Evolutionary conservation across 2,797 vertebrate genomes (phyloP).

Genomic region (Columba guinea): DNA sequence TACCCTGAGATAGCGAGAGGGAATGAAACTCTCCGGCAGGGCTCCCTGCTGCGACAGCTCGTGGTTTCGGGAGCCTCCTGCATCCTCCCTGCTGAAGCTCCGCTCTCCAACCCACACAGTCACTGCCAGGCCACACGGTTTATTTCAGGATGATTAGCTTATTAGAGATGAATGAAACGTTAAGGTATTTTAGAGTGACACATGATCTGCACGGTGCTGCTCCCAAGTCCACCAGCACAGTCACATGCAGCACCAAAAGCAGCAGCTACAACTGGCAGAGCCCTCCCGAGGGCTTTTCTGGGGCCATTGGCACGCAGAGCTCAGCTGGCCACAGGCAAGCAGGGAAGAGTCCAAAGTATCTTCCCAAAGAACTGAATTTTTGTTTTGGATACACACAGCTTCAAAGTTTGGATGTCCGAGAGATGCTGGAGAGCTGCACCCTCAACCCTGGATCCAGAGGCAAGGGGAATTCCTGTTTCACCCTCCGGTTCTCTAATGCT

Average conservation of each 20-base stretch:
- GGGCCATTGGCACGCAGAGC: neutral
- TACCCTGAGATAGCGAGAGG: conserved; percentile 18
- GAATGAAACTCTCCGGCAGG: neutral
- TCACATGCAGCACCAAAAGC: conserved; percentile 61
- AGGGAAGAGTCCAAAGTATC: neutral
- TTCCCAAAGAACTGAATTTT: neutral
- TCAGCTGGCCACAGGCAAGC: conserved; percentile 3
- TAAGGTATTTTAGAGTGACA: conserved; percentile 67
- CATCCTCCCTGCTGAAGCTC: conserved; percentile 36
- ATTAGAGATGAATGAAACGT: conserved; percentile 58
- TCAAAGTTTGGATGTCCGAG: neutral
- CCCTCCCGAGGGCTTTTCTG: neutral
- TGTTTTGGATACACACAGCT: neutral
- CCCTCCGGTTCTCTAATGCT: neutral
- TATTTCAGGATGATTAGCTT: conserved; percentile 62
- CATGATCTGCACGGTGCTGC: neutral
- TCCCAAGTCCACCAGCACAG: conserved; percentile 9
- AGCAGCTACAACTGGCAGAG: conserved; percentile 53
- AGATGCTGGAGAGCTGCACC: neutral
- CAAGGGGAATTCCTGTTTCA: neutral
- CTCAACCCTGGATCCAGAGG: neutral
- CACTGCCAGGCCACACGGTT: conserved; percentile 35
- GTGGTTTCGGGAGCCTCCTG: neutral
- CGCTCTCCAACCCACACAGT: neutral
- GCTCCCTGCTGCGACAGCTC: neutral